Percentiles rank a stretch among this genome's conserved stretches.
Evolutionary conservation across 2,888 invertebrate species (phyloP).

Genomic region (Drosophila conformis): DNA sequence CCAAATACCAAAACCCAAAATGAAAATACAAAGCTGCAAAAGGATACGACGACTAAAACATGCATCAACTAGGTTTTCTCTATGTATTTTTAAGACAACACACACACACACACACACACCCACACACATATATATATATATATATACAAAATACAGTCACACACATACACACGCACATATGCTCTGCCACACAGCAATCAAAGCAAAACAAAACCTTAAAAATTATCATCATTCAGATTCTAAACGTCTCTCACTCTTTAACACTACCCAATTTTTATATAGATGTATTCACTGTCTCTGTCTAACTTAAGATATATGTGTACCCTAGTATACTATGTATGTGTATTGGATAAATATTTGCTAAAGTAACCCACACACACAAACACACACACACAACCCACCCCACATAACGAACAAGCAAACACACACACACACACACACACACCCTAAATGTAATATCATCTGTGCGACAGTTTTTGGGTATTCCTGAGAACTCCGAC

Average conservation of each 20-base stretch:
- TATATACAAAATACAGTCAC: constrained; percentile 17
- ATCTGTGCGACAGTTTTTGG: constrained; percentile 57
- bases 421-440: constrained; percentile 15
- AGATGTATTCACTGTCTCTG: constrained; percentile 75
- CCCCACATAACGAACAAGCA: constrained; percentile 26
- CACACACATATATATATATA: not conserved
- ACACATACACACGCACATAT: constrained; percentile 8
- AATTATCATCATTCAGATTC: constrained; percentile 71
- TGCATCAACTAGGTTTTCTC: constrained; percentile 55
- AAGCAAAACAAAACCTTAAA: constrained; percentile 34
- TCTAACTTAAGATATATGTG: constrained; percentile 73
- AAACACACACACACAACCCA: constrained; percentile 9
- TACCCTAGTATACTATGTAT: constrained; percentile 63
- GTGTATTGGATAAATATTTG: constrained; percentile 74
- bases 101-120: constrained; percentile 15
- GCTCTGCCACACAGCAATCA: constrained; percentile 23
- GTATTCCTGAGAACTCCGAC: constrained; percentile 34
- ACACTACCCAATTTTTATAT: constrained; percentile 66
- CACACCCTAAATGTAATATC: constrained; percentile 32
- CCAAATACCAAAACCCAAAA: constrained; percentile 27
- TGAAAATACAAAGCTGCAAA: constrained; percentile 29
- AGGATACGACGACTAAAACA: constrained; percentile 41
- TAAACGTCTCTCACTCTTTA: constrained; percentile 67
- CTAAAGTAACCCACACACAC: constrained; percentile 49
- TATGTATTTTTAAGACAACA: constrained; percentile 60